These are phyloP conservation scores for Zonitis immaculata DNA, from an alignment of 2,888 invertebrate genomes.

Conservation along the genomic window DNA sequence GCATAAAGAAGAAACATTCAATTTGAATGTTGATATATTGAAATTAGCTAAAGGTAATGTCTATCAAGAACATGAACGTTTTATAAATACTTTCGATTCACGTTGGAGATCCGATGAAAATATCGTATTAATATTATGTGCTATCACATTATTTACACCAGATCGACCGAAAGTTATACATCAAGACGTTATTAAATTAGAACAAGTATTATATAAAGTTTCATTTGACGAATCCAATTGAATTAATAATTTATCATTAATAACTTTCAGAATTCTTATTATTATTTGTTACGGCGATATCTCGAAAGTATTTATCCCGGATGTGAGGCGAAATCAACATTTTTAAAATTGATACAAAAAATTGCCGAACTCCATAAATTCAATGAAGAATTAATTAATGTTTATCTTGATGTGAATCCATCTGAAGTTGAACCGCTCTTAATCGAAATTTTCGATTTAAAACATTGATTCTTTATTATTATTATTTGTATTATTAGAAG, in stretches of 20 bases:
- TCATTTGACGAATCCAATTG: neutral
- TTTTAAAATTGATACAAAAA: conserved; percentile 84
- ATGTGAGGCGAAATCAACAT: conserved; percentile 83
- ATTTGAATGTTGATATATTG: conserved; percentile 82
- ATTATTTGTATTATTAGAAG: neutral
- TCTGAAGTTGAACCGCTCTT: conserved; percentile 85
- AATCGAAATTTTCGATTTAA: conserved; percentile 93
- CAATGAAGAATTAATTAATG: conserved; percentile 86
- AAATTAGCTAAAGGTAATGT: conserved; percentile 87
- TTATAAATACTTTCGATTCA: conserved; percentile 79
- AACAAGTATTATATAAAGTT: conserved; percentile 59
- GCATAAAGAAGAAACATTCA: conserved; percentile 68
- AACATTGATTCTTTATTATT: conserved; percentile 48
- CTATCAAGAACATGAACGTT: conserved; percentile 81
- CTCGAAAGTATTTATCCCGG: conserved; percentile 78
- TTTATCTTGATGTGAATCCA: conserved; percentile 90
- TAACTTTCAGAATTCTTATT: conserved; percentile 74
- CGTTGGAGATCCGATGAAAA: conserved; percentile 84
- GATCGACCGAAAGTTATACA: conserved; percentile 75
- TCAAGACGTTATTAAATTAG: conserved; percentile 75
- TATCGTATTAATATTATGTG: conserved; percentile 85
- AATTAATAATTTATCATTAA: neutral
- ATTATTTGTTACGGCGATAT: conserved; percentile 79
- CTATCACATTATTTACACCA: conserved; percentile 87
- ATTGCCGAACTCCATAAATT: conserved; percentile 83